Evolutionary conservation across 2,888 invertebrate species (phyloP).

Genomic region (Clistopyga incitator): DNA sequence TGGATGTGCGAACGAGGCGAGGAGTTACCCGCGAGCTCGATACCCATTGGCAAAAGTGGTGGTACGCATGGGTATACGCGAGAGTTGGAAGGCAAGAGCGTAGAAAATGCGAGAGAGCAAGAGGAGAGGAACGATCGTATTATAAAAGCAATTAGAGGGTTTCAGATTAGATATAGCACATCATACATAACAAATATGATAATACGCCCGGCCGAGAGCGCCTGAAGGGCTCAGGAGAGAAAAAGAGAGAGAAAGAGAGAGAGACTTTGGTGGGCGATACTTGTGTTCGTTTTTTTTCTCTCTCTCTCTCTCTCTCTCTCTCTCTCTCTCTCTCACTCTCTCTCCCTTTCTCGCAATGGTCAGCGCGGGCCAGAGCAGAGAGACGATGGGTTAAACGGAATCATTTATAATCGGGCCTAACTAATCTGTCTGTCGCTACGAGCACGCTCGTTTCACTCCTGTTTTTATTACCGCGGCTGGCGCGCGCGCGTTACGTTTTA

Average conservation of each 20-base stretch:
- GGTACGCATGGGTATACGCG: background rate
- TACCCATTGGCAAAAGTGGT: constrained; percentile 8
- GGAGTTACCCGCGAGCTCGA: constrained; percentile 35
- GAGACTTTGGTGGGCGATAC: constrained; percentile 34
- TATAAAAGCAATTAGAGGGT: constrained; percentile 84
- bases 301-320: constrained; percentile 43
- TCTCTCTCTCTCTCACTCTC: constrained; percentile 29
- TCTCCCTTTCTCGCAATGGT: constrained; percentile 15
- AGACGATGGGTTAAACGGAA: constrained; percentile 86
- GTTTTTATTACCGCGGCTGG: constrained; percentile 75
- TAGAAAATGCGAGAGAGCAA: constrained; percentile 52
- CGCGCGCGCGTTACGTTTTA: constrained; percentile 73
- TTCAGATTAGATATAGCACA: constrained; percentile 83
- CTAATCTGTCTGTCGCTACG: constrained; percentile 87
- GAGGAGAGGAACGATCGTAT: constrained; percentile 73
- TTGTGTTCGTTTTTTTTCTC: constrained; percentile 6
- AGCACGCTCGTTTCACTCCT: constrained; percentile 77
- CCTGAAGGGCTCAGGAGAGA: constrained; percentile 74
- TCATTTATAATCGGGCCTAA: constrained; percentile 88
- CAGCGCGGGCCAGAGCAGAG: constrained; percentile 63
- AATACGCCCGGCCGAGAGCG: constrained; percentile 77
- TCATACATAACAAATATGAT: constrained; percentile 84
- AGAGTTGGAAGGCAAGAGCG: background rate
- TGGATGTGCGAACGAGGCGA: constrained; percentile 51
- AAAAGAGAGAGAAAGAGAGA: constrained; percentile 15